A percentile compares a stretch with the other conserved stretches of the same genome.
These are phyloP conservation scores for Tenualosa ilisha DNA, from an alignment of 2,797 vertebrate species.

Conservation along the genomic window DNA sequence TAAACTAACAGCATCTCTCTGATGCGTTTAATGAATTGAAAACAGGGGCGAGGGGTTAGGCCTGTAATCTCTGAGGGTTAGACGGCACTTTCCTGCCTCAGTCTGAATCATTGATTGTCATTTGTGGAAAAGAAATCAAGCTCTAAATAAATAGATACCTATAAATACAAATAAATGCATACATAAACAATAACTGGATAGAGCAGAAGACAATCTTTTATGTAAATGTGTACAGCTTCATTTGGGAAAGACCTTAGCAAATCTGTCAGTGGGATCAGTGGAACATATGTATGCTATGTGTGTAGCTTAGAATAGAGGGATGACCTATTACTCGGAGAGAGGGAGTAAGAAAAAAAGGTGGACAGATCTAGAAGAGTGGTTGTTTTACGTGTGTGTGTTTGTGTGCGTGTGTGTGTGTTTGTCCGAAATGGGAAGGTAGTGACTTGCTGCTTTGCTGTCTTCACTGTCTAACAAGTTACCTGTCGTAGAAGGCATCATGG, in stretches of 20 bases:
- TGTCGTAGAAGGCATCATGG: no score
- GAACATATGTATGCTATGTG: background rate
- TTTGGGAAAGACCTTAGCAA: background rate
- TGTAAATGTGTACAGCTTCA: background rate
- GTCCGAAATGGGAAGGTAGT: no score
- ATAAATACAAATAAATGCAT: background rate
- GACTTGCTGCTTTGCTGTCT: no score
- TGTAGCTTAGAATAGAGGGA: background rate
- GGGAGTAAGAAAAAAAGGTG: no score
- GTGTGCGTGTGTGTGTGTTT: background rate
- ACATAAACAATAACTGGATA: background rate
- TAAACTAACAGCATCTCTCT: constrained; percentile 33
- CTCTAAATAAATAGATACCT: constrained; percentile 21
- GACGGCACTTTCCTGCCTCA: background rate
- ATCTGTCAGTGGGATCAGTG: background rate
- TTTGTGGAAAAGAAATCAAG: constrained; percentile 15
- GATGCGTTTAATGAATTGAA: constrained; percentile 26
- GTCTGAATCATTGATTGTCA: constrained; percentile 15
- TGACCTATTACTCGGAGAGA: no score
- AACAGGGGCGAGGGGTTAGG: constrained; percentile 17
- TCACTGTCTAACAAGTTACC: no score
- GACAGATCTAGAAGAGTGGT: background rate
- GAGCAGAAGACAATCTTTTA: constrained; percentile 9
- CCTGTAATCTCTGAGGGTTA: constrained; percentile 13
- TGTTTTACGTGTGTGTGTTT: background rate